These are phyloP conservation scores for Cephus cinctus DNA, from an alignment of 1,140 invertebrate species.

Conservation along the genomic window DNA sequence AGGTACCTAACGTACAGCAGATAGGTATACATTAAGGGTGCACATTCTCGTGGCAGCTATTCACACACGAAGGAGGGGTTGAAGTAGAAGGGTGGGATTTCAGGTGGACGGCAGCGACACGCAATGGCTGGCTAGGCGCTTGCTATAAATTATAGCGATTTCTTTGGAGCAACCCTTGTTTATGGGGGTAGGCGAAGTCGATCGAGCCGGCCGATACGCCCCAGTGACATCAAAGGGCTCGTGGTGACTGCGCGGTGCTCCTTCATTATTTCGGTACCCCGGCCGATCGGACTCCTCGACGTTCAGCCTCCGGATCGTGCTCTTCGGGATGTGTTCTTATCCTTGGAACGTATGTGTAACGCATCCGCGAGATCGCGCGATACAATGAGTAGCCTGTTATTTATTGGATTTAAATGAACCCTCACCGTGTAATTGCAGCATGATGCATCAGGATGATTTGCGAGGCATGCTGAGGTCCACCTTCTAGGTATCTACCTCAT, in stretches of 20 bases:
- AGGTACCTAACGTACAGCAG: no score
- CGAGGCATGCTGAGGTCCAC: constrained; percentile 36
- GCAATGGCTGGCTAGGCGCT: constrained; percentile 47
- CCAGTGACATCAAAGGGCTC: constrained; percentile 53
- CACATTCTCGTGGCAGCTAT: no score
- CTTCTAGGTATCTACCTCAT: constrained; percentile 30
- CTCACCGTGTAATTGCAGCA: constrained; percentile 54
- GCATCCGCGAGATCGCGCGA: constrained; percentile 18
- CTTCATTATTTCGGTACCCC: no score
- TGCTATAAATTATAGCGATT: constrained; percentile 53
- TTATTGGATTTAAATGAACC: constrained; percentile 56
- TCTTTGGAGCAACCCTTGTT: constrained; percentile 50
- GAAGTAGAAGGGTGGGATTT: no score
- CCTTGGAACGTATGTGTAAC: no score
- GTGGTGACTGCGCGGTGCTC: no score
- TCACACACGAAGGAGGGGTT: no score
- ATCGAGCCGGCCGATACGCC: constrained; percentile 44
- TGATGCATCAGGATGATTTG: constrained; percentile 55
- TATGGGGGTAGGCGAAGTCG: constrained; percentile 33
- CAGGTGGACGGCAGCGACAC: no score
- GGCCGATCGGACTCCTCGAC: background rate
- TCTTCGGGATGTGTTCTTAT: background rate
- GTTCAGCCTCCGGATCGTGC: background rate
- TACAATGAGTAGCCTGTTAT: constrained; percentile 50
- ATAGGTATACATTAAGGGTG: no score